phyloP scores from a whole-genome alignment of 1,140 invertebrate genomes.

The Epicauta chinensis region DNA sequence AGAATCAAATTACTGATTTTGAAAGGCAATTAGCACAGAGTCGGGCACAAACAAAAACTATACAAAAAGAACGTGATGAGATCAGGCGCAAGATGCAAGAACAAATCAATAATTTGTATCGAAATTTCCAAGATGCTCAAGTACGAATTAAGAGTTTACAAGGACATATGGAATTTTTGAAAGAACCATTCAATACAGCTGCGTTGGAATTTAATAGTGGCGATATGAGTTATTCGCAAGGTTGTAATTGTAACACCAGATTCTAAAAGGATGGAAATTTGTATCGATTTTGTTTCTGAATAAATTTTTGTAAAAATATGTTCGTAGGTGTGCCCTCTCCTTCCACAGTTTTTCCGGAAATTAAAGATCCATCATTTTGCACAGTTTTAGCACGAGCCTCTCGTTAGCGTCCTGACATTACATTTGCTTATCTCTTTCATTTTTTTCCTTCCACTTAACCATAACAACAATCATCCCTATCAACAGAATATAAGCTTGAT shows the following conservation, averaged over 20 bases:
- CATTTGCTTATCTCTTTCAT: no score
- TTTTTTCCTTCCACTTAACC: no score
- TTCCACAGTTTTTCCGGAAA: no score
- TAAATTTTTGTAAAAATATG: no score
- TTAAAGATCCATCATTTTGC: no score
- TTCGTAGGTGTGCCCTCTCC: no score
- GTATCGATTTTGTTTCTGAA: no score
- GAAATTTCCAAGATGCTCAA: conserved; percentile 62
- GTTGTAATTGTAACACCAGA: conserved; percentile 4
- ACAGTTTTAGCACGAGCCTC: no score
- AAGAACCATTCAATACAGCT: conserved; percentile 49
- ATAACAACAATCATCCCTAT: no score
- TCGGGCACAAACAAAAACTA: conserved; percentile 53
- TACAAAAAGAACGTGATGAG: conserved; percentile 62
- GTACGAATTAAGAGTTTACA: conserved; percentile 56
- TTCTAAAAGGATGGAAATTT: background rate
- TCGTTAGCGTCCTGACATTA: no score
- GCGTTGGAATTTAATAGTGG: conserved; percentile 5
- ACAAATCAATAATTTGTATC: conserved; percentile 58
- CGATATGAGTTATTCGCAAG: background rate
- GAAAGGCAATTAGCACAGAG: conserved; percentile 58
- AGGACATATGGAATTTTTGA: conserved; percentile 56
- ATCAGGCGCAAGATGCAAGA: conserved; percentile 60
- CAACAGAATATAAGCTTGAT: no score
- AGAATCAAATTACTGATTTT: conserved; percentile 57